Base-by-base conservation (phyloP, 2,888 invertebrate genomes). In the Sphaerophoria taeniata region DNA sequence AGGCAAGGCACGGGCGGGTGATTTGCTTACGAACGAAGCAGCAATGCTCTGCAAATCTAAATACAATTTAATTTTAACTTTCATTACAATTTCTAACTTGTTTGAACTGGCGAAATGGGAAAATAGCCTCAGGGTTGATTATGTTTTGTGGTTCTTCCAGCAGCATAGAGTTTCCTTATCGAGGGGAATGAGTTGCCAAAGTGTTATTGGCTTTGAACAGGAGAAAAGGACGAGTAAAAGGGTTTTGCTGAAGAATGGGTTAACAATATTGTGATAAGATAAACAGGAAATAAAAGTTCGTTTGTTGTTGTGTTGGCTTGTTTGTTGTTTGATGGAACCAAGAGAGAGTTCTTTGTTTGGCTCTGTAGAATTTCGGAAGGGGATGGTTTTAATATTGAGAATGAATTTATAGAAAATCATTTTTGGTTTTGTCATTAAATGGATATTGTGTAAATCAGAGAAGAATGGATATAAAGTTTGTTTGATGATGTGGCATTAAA, bases 1-100 rank as follows among this genome's bases (percentile, higher is more conserved):
- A 11, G 4, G 3, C 31, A 33, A n/a, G 55, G 58, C 12, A 4
- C 12, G 39, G 6, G 39, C 39, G 31, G 45, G 53, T 45, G 43
- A 55, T 33, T 67, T 51, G 36, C 7, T 55, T n/a, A n/a, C 53
- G 53, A 58, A 72, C 47, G 36, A 55, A 61, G 69, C 74, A 70
- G 53, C 72, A 73, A 76, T 73, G 76, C 81, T 77, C 61, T 63
- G 85, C 75, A 85, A 76, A 85, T 85, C 85, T 85, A 85, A 85
- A 85, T 85, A 85, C 85, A 85, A 85, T 85, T 85, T 85, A 81
- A 85, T 85, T 85, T 85, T 85, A 85, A 85, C 85, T 85, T 85
- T 85, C 80, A 85, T 85, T 85, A 85, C 81, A 85, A 81, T 85
- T 85, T 85, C 80, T 80, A 85, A 85, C 76, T 85, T 85, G 85